Evolutionary conservation across 2,797 vertebrate genomes (phyloP).

Genomic region (Sebastes hubbsi): DNA sequence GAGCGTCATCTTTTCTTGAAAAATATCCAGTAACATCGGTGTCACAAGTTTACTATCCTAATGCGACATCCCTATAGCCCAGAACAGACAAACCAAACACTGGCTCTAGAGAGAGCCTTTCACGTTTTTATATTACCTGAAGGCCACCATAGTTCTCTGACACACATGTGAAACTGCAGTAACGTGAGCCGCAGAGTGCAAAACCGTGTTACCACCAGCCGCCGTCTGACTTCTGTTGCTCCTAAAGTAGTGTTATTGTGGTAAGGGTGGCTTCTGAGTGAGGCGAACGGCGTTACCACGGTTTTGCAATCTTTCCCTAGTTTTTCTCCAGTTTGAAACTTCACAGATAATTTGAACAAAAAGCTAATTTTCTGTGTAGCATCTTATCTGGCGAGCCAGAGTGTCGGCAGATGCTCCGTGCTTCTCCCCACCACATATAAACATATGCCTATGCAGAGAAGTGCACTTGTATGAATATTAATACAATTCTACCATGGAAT

Average conservation of each 20-base stretch:
- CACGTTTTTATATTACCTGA: neutral
- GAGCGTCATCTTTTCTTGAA: too few species aligned
- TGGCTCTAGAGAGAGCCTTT: neutral
- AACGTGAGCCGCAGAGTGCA: neutral
- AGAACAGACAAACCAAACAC: neutral
- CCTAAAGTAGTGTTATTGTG: neutral
- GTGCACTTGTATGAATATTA: conserved; percentile 68
- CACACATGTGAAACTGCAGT: neutral
- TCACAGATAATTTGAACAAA: conserved; percentile 23
- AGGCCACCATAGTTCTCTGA: neutral
- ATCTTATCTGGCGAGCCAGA: conserved; percentile 36
- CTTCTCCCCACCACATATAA: conserved; percentile 41
- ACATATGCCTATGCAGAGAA: conserved; percentile 64
- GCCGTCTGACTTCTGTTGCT: neutral
- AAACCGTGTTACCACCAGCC: neutral
- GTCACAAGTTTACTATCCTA: too few species aligned
- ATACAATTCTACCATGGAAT: conserved; percentile 49
- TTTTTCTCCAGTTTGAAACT: conserved; percentile 20
- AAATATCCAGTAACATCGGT: too few species aligned
- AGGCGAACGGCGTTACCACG: neutral
- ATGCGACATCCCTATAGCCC: neutral
- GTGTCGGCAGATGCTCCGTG: conserved; percentile 51
- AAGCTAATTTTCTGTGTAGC: conserved; percentile 10
- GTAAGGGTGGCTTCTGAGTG: neutral
- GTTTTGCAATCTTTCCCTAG: neutral